Percentiles rank a stretch among this genome's conserved stretches.
Evolutionary conservation across 23 tunicate genomes (phyloP).

Genomic region (Styela clava): DNA sequence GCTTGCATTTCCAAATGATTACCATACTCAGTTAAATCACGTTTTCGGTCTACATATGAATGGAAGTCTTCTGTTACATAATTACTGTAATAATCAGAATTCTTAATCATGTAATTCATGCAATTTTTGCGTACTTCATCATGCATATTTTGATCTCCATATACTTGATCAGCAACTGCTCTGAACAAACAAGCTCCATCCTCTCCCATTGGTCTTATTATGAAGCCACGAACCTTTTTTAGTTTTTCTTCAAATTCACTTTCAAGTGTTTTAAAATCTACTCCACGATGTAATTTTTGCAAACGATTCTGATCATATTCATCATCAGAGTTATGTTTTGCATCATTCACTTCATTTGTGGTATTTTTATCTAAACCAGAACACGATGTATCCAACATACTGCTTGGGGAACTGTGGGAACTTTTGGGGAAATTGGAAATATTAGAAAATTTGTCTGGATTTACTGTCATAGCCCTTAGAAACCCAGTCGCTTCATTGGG

Average conservation of each 20-base stretch:
- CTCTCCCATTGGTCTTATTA: constrained; percentile 68
- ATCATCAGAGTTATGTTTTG: constrained; percentile 80
- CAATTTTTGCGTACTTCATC: constrained; percentile 89
- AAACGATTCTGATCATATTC: constrained; percentile 70
- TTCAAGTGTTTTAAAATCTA: constrained; percentile 79
- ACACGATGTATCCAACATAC: neutral
- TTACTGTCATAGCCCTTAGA: neutral
- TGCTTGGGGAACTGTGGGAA: neutral
- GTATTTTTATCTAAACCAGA: neutral
- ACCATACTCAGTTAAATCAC: constrained; percentile 63
- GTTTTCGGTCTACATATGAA: constrained; percentile 70
- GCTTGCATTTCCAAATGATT: constrained; percentile 98
- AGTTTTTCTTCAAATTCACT: constrained; percentile 60
- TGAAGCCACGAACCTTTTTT: constrained; percentile 76
- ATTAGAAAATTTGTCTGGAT: neutral
- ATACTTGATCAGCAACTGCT: constrained; percentile 95
- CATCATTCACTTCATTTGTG: constrained; percentile 46
- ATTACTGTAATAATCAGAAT: constrained; percentile 84
- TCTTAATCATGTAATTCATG: constrained; percentile 93
- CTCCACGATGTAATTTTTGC: constrained; percentile 46
- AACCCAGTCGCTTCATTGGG: neutral
- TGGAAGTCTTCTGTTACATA: constrained; percentile 91
- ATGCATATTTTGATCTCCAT: constrained; percentile 95
- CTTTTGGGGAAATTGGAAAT: neutral
- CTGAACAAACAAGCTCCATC: constrained; percentile 98